These are phyloP conservation scores for Luffia ferchaultella DNA, from an alignment of 2,888 invertebrate species.

Conservation along the genomic window DNA sequence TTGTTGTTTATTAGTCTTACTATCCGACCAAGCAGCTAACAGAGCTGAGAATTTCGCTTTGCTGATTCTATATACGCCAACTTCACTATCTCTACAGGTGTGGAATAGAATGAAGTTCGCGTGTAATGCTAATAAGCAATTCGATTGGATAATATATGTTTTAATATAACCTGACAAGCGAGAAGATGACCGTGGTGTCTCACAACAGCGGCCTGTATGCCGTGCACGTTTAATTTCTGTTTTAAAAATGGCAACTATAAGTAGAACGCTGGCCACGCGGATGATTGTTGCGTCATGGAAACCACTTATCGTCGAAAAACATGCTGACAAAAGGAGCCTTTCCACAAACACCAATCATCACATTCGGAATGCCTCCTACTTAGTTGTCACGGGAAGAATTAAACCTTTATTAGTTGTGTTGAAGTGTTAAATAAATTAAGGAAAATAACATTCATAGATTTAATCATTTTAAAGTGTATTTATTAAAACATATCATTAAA, in stretches of 20 bases:
- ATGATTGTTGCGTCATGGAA: conserved; percentile 42
- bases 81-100: no score
- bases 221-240: conserved; percentile 43
- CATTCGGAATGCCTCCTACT: conserved; percentile 52
- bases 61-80: no score
- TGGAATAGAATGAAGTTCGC: no score
- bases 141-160: no score
- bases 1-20: no score
- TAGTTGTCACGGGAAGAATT: conserved; percentile 48
- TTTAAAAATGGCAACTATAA: conserved; percentile 48
- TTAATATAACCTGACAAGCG: conserved; percentile 44
- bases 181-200: conserved; percentile 56
- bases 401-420: neutral
- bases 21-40: no score
- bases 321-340: no score
- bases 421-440: no score
- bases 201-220: conserved; percentile 62
- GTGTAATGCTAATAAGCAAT: no score
- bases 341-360: conserved; percentile 50
- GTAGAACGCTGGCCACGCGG: conserved; percentile 44
- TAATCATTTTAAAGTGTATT: neutral
- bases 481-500: neutral
- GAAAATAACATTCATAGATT: neutral
- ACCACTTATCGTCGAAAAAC: no score
- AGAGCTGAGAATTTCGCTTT: no score